Conservation (phyloP, 2,113 vertebrate species). For the Catagonus wagneri region DNA sequence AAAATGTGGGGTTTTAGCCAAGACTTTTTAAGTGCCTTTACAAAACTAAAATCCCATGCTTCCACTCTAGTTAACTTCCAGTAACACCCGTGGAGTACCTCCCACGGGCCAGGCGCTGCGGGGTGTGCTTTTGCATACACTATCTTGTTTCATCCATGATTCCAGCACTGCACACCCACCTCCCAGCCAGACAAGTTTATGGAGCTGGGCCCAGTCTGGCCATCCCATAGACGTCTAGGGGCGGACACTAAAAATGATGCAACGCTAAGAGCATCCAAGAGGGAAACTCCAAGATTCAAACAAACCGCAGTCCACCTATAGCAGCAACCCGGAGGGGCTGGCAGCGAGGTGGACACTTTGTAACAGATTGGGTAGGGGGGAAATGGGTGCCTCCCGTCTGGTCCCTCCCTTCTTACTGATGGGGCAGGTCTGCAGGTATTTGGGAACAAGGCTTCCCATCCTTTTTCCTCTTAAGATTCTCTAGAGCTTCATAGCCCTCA, state of each 20-base stretch:
- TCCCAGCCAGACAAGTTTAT: background rate
- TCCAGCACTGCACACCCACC: background rate
- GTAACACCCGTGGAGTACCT: background rate
- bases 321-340: background rate
- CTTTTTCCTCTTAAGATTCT: background rate
- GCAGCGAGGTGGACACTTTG: background rate
- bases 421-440: background rate
- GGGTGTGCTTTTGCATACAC: background rate
- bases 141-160: background rate
- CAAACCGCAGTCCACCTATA: background rate
- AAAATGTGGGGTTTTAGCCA: background rate
- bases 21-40: background rate
- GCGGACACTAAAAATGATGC: background rate
- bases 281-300: background rate
- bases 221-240: background rate
- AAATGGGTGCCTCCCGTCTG: background rate
- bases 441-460: background rate
- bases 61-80: background rate
- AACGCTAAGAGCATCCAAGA: background rate
- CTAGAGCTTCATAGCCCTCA: background rate
- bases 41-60: background rate
- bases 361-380: background rate
- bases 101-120: background rate
- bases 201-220: background rate
- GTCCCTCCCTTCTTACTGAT: no score